Base-by-base conservation (phyloP, 1,140 invertebrate genomes). In the Oncopodura yosiiana region DNA sequence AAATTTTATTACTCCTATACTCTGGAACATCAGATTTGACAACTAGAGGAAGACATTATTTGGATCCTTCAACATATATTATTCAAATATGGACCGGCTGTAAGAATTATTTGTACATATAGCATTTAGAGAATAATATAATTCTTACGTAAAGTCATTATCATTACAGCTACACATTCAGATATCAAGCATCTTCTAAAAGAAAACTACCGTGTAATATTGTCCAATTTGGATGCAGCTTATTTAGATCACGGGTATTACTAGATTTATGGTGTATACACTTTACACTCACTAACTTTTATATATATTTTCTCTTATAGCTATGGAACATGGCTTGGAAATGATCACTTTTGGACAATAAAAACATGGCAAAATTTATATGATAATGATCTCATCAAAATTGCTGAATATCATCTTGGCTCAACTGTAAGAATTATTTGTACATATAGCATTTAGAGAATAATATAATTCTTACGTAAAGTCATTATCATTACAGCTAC, bases 1-100 rank as follows among this genome's bases (percentile, higher is more conserved):
- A 0, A 78, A 77, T 59, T 68, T 77, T 21, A 70, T 82, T 14
- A 78, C 79, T 0, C 75, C 80, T 1, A 77, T 89, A 34, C 64
- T 90, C 8, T 91, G 87, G 86, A n/a, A 89, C 86, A 0, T 88
- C 84, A 62, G 79, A 78, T 0, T 69, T 91, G 4, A 89, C 86
- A 0, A 77, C 80, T 16, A 73, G 73, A 56, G 73, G 76, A 3
- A 5, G 76, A 81, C 14, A 67, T 77, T 81, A 78, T 41, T 48
- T 69, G 26, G 63, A 65, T 59, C 60, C 61, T n/a, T 16, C 62
- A 11, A 62, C 67, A n/a, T 69, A 69, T 54, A 62, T 69, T 46
- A 68, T 70, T 51, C 68, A 69, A 54, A 58, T 70, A 30, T 89
- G 85, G 86, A 87, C 84, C 0, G 78, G 71, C 1, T 84, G 83